phyloP scores from a whole-genome alignment of 1,140 invertebrate genomes.

The Whitmania pigra region DNA sequence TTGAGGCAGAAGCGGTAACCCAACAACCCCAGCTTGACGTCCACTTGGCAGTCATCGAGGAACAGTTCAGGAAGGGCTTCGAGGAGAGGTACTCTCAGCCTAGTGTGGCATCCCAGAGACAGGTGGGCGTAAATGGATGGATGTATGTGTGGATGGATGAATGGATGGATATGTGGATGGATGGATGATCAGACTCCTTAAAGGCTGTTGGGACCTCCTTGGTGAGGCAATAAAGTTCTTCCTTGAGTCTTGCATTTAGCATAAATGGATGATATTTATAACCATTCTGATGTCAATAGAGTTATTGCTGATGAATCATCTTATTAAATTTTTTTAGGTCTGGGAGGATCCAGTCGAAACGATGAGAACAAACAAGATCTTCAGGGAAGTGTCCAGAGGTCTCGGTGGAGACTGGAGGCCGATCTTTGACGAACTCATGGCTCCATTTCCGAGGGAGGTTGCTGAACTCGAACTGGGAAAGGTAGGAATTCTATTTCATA shows the following conservation, averaged over 20 bases:
- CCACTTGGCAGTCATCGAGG: slow-evolving; percentile 13
- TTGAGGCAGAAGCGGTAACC: no score
- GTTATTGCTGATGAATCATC: no score
- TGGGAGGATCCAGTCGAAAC: slow-evolving; percentile 18
- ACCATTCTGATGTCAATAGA: no score
- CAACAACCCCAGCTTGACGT: slow-evolving; percentile 9
- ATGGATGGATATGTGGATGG: no score
- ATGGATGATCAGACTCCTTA: no score
- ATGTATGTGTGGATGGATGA: no score
- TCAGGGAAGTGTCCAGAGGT: slow-evolving; percentile 21
- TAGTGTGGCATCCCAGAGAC: not conserved
- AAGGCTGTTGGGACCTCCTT: no score
- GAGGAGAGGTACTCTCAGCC: slow-evolving; percentile 17
- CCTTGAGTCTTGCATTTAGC: no score
- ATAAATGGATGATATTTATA: not conserved
- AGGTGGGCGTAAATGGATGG: no score
- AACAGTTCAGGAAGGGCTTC: slow-evolving; percentile 15
- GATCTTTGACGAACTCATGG: slow-evolving; percentile 20
- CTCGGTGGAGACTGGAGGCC: slow-evolving; percentile 23
- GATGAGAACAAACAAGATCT: slow-evolving; percentile 19
- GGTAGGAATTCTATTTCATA: slow-evolving; percentile 1
- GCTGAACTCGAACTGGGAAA: slow-evolving; percentile 12
- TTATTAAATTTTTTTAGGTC: not conserved
- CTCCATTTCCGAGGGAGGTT: slow-evolving; percentile 14
- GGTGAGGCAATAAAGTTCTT: no score